Percentiles rank a stretch among this genome's conserved stretches.
phyloP scores from a whole-genome alignment of 2,797 vertebrate species.

The Decapterus maruadsi region DNA sequence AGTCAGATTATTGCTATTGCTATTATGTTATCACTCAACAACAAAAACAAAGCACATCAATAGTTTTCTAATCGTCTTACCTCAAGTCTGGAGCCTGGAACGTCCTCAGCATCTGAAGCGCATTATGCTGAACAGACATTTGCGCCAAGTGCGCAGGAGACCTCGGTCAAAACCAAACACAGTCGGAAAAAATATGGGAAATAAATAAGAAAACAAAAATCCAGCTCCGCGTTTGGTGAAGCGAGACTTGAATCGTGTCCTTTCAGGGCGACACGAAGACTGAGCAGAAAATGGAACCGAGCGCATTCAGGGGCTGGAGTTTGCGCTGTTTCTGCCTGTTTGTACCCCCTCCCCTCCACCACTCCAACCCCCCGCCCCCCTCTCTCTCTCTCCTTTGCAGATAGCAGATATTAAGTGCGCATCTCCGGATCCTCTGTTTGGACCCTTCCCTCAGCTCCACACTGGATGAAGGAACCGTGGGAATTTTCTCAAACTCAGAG shows the following conservation, averaged over 20 bases:
- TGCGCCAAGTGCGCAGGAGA: slow-evolving; percentile 41
- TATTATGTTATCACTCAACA: not conserved
- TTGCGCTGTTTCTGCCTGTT: slow-evolving; percentile 38
- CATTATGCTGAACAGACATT: not conserved
- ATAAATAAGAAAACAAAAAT: not conserved
- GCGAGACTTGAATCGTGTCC: not conserved
- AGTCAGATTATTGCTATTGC: not conserved
- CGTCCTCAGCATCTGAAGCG: not conserved
- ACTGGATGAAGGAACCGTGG: slow-evolving; percentile 47
- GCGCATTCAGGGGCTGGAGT: slow-evolving; percentile 36
- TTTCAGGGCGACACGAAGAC: not conserved
- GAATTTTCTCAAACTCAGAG: slow-evolving; percentile 57
- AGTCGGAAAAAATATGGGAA: not conserved
- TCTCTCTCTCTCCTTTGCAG: slow-evolving; percentile 54
- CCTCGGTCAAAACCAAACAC: not conserved
- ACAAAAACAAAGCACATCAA: not conserved
- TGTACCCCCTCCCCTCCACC: not conserved
- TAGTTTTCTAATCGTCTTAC: slow-evolving; percentile 33
- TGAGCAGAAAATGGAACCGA: slow-evolving; percentile 58
- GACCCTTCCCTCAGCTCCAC: slow-evolving; percentile 49
- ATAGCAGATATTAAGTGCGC: slow-evolving; percentile 57
- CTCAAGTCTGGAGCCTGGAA: slow-evolving; percentile 33
- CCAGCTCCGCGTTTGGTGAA: not conserved
- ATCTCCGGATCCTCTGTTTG: slow-evolving; percentile 48
- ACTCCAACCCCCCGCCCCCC: not conserved